A percentile compares a stretch with the other conserved stretches of the same genome.
These are phyloP conservation scores for Rhopalosiphum padi DNA, from an alignment of 1,140 invertebrate species.

Conservation along the genomic window DNA sequence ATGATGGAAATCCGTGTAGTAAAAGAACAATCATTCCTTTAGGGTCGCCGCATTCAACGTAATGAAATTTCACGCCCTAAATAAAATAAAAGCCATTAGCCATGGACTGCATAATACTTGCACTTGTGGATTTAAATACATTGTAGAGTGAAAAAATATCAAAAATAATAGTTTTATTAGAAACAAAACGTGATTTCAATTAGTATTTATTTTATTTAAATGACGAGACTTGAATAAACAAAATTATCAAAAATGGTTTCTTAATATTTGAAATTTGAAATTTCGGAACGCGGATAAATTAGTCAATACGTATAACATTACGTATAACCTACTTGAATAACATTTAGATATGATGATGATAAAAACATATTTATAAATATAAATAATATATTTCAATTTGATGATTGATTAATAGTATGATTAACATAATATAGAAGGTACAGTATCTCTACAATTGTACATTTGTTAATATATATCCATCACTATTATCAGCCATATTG, in stretches of 20 bases:
- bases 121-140: not conserved
- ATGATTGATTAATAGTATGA: not conserved
- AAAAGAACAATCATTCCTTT: conserved; percentile 71
- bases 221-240: no score
- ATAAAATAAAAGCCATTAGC: not conserved
- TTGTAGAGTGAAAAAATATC: not conserved
- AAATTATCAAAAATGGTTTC: not conserved
- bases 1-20: conserved; percentile 81
- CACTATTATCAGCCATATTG: no score
- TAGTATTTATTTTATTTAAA: no score
- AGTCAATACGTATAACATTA: no score
- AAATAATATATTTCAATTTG: not conserved
- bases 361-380: not conserved
- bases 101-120: not conserved
- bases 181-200: no score
- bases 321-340: no score
- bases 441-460: not conserved
- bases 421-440: not conserved
- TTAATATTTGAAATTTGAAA: not conserved
- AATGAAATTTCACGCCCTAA: conserved; percentile 77
- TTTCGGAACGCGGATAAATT: not conserved
- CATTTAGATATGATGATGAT: not conserved
- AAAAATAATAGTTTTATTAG: not conserved
- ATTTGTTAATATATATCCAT: no score
- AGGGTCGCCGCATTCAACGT: conserved; percentile 72